These are phyloP conservation scores for Corythornis cristatus DNA, from an alignment of 2,113 vertebrate species.

Conservation along the genomic window DNA sequence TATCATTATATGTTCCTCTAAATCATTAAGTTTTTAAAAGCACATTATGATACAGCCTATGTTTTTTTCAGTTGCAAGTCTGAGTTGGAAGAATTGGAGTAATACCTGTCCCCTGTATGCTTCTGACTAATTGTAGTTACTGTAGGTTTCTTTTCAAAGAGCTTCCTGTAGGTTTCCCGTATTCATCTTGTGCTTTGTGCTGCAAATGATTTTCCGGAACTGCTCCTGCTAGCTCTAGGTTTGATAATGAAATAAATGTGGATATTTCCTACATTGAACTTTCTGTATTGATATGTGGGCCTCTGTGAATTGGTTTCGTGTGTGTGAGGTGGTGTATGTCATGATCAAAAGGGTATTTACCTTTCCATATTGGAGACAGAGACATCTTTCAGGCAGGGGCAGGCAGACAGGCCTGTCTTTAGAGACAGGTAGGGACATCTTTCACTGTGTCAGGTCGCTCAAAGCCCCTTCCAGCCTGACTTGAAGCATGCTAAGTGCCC, in stretches of 20 bases:
- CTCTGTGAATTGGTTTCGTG: rapidly evolving
- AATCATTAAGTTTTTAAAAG: background rate
- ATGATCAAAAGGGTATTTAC: background rate
- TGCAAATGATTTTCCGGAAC: background rate
- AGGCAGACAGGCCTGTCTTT: background rate
- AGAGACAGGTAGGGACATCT: background rate
- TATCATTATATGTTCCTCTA: background rate
- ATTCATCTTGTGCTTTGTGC: background rate
- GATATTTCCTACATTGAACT: background rate
- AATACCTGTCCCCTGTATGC: background rate
- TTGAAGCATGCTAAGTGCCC: no score
- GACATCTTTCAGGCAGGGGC: background rate
- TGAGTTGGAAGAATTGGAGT: background rate
- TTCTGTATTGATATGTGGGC: background rate
- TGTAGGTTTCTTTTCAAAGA: background rate
- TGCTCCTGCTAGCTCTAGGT: background rate
- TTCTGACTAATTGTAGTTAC: background rate
- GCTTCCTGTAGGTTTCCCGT: background rate
- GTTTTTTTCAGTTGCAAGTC: background rate
- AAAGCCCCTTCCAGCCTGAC: rapidly evolving
- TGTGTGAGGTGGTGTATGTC: background rate
- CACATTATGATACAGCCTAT: rapidly evolving
- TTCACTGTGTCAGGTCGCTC: background rate
- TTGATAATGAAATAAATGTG: background rate
- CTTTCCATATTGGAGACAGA: background rate